A percentile compares a stretch with the other conserved stretches of the same genome.
phyloP scores from a whole-genome alignment of 1,140 invertebrate species.

The Stratiolaelaps scimitus region DNA sequence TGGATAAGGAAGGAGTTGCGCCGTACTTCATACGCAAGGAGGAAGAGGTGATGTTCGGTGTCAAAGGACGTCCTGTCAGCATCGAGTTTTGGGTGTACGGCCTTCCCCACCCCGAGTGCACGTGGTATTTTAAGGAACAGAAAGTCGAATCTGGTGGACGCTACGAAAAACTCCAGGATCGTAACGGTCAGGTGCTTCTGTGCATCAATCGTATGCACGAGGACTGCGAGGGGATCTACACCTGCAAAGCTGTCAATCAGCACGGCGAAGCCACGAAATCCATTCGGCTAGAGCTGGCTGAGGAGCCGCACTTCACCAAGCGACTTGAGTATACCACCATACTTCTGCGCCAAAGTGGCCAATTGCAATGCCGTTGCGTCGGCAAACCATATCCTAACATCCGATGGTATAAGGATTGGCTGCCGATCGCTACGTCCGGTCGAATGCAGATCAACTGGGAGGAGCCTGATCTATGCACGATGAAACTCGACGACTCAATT shows the following conservation, averaged over 20 bases:
- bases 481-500: slow-evolving; percentile 72
- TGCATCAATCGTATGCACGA: slow-evolving; percentile 59
- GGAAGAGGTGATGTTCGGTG: slow-evolving; percentile 68
- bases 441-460: slow-evolving; percentile 69
- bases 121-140: slow-evolving; percentile 70
- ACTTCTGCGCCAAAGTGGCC: slow-evolving; percentile 55
- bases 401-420: slow-evolving; percentile 96
- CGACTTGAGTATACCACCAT: slow-evolving; percentile 63
- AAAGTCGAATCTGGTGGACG: slow-evolving; percentile 55
- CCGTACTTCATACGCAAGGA: slow-evolving; percentile 64
- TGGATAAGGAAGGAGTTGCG: slow-evolving; percentile 53
- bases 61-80: slow-evolving; percentile 70
- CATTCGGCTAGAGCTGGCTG: slow-evolving; percentile 71
- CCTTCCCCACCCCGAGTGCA: slow-evolving; percentile 77
- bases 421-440: slow-evolving; percentile 61
- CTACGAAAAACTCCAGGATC: slow-evolving; percentile 68
- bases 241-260: slow-evolving; percentile 80
- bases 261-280: slow-evolving; percentile 69
- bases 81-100: slow-evolving; percentile 85
- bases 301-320: slow-evolving; percentile 75
- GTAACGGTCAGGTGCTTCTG: slow-evolving; percentile 72
- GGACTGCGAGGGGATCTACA: slow-evolving; percentile 79
- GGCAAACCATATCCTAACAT: slow-evolving; percentile 84
- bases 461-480: slow-evolving; percentile 65
- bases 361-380: slow-evolving; percentile 67